A percentile compares a stretch with the other conserved stretches of the same genome.
phyloP scores from a whole-genome alignment of 2,797 vertebrate genomes.

The Rhinophrynus dorsalis region DNA sequence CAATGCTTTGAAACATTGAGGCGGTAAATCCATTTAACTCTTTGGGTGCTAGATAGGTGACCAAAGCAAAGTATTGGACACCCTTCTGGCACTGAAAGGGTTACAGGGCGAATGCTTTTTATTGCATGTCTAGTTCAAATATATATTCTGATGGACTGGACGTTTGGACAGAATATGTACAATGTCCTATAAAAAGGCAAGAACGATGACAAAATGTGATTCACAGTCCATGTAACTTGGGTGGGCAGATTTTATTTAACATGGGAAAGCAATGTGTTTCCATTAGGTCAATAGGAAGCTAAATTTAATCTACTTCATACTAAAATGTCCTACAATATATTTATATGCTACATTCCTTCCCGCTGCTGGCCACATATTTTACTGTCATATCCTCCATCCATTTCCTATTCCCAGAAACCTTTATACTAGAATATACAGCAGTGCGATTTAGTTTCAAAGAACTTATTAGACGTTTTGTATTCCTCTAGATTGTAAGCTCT shows the following conservation, averaged over 20 bases:
- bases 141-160: not conserved
- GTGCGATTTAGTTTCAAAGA: no score
- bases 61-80: no score
- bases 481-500: no score
- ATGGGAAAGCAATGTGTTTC: not conserved
- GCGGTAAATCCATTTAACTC: no score
- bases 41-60: no score
- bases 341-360: not conserved
- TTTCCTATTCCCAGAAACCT: not conserved
- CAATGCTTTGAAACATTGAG: no score
- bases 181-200: not conserved
- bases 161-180: not conserved
- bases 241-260: slow-evolving; percentile 22
- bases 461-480: no score
- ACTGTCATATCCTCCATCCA: not conserved
- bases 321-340: slow-evolving; percentile 8
- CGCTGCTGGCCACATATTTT: not conserved
- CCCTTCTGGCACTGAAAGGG: no score
- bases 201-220: not conserved
- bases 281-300: not conserved
- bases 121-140: not conserved
- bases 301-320: not conserved
- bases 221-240: slow-evolving; percentile 2
- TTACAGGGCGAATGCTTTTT: no score
- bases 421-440: no score